Conservation (phyloP, 30 jellyfish, hydroid and myxozoan species). For the Phacellophora camtschatica region DNA sequence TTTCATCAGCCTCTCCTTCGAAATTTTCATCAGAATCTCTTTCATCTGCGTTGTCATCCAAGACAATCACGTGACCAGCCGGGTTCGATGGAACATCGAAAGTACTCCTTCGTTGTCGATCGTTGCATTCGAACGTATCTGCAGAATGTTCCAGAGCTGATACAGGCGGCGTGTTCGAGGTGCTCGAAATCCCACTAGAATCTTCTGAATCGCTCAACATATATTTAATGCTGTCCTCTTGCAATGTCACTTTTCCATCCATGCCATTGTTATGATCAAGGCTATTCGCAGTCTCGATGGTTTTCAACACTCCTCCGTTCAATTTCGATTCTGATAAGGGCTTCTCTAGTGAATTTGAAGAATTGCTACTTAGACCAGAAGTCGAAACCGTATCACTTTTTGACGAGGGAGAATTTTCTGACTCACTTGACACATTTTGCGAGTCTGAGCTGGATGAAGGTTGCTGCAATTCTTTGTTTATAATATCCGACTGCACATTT, state of each 20-base stretch:
- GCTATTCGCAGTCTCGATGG: not conserved
- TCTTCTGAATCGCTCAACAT: not conserved
- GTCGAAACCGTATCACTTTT: not conserved
- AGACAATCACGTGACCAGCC: slow-evolving; percentile 20
- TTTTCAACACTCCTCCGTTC: not conserved
- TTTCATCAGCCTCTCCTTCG: not conserved
- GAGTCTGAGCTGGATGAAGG: not conserved
- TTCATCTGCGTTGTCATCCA: slow-evolving; percentile 30
- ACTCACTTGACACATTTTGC: not conserved
- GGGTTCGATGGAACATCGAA: slow-evolving; percentile 26
- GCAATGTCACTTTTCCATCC: not conserved
- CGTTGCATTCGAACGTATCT: not conserved
- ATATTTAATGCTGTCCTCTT: not conserved
- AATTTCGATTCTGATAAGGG: not conserved
- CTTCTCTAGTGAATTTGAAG: not conserved
- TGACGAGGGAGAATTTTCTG: not conserved
- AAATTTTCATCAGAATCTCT: not conserved
- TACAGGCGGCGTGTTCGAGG: slow-evolving; percentile 5
- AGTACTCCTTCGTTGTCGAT: not conserved
- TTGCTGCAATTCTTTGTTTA: not conserved
- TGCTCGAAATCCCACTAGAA: slow-evolving; percentile 37
- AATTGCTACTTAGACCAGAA: not conserved
- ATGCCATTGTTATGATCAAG: not conserved
- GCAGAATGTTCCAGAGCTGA: not conserved
- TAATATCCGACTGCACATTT: not conserved